phyloP scores from a whole-genome alignment of 2,888 invertebrate genomes.

The Eulithis prunata region DNA sequence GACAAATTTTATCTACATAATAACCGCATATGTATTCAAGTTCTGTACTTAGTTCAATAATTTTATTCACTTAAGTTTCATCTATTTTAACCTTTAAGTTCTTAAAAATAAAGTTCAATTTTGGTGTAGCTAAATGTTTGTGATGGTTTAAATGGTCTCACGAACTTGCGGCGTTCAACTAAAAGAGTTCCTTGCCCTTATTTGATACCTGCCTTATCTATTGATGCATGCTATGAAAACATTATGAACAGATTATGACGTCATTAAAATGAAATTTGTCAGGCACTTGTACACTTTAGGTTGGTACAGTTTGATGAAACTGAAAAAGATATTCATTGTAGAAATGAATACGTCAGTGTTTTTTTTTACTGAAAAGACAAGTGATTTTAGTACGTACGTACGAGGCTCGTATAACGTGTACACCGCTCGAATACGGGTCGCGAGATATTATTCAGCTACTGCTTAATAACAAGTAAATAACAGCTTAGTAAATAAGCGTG shows the following conservation, averaged over 20 bases:
- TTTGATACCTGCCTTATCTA: conserved; percentile 47
- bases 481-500: no score
- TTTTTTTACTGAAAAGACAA: no score
- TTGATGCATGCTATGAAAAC: conserved; percentile 59
- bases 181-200: conserved; percentile 57
- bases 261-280: conserved; percentile 38
- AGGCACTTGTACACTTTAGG: no score
- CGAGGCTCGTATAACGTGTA: no score
- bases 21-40: conserved; percentile 78
- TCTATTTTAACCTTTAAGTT: conserved; percentile 43
- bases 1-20: conserved; percentile 76
- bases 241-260: conserved; percentile 48
- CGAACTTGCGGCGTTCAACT: conserved; percentile 59
- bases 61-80: conserved; percentile 33
- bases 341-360: no score
- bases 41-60: conserved; percentile 56
- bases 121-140: conserved; percentile 41
- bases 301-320: no score
- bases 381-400: no score
- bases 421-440: no score
- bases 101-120: conserved; percentile 44
- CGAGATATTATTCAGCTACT: no score
- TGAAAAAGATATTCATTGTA: no score
- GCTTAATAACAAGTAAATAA: no score
- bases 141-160: conserved; percentile 61